Evolutionary conservation across 2,888 invertebrate species (phyloP).

Genomic region (Drosophila gaucha): DNA sequence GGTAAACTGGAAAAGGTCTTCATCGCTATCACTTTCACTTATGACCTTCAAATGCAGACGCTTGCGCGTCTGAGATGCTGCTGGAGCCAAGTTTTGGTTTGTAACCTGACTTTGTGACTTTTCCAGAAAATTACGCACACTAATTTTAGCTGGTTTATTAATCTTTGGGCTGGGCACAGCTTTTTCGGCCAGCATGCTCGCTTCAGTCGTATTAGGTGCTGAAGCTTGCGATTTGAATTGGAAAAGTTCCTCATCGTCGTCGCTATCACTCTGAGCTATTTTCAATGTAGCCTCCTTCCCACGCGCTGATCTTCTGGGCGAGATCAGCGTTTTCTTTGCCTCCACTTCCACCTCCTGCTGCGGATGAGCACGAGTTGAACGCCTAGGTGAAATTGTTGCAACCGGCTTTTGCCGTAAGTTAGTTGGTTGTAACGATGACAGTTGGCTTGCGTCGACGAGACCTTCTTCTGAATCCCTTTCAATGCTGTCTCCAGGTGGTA

Average conservation of each 20-base stretch:
- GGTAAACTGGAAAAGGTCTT: constrained; percentile 78
- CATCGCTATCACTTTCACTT: constrained; percentile 75
- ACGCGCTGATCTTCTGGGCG: constrained; percentile 11
- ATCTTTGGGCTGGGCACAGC: constrained; percentile 9
- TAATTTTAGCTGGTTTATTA: constrained; percentile 20
- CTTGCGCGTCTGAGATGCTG: constrained; percentile 50
- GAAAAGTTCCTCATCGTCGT: constrained; percentile 40
- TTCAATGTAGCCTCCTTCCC: constrained; percentile 4
- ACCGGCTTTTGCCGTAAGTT: background rate
- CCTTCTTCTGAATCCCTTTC: constrained; percentile 4
- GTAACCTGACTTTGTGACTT: constrained; percentile 58
- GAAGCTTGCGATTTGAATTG: constrained; percentile 38
- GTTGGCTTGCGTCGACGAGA: background rate
- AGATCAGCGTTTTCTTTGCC: background rate
- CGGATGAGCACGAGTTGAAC: constrained; percentile 44
- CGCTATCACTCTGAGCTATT: constrained; percentile 16
- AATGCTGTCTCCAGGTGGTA: background rate
- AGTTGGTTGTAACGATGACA: background rate
- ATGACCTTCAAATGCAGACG: constrained; percentile 72
- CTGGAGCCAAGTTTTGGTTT: constrained; percentile 12
- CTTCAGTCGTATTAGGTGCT: constrained; percentile 1
- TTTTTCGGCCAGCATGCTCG: constrained; percentile 1
- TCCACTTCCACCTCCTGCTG: background rate
- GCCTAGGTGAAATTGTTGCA: background rate
- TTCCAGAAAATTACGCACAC: constrained; percentile 65